Evolutionary conservation across 2,797 vertebrate species (phyloP), one percentile per base, ranked within the genome.

Genomic region (Dromococcyx pavoninus): DNA sequence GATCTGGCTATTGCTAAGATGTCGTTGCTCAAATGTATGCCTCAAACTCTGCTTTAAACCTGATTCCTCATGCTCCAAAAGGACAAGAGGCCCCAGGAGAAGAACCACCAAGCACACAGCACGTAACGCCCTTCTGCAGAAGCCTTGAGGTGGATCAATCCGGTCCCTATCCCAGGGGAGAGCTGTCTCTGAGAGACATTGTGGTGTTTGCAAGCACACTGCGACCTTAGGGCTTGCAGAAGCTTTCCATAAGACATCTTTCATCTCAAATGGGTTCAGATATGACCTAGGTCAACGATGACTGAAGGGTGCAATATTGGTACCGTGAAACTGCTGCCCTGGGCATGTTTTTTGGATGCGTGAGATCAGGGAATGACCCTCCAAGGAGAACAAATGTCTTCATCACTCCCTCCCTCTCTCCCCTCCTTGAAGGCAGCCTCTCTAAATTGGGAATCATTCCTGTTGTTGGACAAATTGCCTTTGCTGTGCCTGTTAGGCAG

Each of bases 321-420:
- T 46, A 5, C 57, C 0, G 0, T 44, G 73, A 65, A 60, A 13
- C 14, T 0, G 0, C 71, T 74, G 82, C 79, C 48, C 46, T 50
- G 3, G 1, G 64, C 1, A 6, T 1, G n/a, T 14, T 6, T 13
- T 27, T 69, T 25, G 37, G 74, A 43, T 54, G 24, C 67, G 13
- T 0, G 3, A 84, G 54, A 50, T 7, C 48, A 64, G 67, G 53
- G 61, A 71, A n/a, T 11, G 44, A 74, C 17, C 30, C 58, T 57
- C 39, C 50, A 51, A 57, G 69, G 57, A 67, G 78, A 44, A 57
- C 12, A 54, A 58, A 72, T 61, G 58, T 46, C 51, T 37, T 58
- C 54, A 30, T 46, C 0, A 8, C 28, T 67, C 21, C 17, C 28
- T 51, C 54, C 37, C 22, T 51, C 51, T 33, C 19, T 61, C 13